Evolutionary conservation across 2,888 invertebrate species (phyloP).

Genomic region (Ophion ellenae): DNA sequence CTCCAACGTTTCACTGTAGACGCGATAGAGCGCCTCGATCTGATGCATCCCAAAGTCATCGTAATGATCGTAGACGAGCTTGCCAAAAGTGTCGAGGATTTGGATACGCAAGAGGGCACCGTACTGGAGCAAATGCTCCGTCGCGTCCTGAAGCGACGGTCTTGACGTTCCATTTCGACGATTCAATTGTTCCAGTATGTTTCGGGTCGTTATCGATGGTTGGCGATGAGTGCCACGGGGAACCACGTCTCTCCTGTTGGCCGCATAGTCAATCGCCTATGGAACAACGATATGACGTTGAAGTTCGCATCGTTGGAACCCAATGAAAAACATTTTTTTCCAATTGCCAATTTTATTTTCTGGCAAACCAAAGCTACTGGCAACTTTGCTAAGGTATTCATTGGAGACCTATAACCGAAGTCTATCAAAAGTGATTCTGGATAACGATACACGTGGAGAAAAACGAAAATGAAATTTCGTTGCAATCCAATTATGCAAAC

Average conservation of each 20-base stretch:
- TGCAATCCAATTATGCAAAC: no score
- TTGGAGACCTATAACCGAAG: no score
- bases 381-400: no score
- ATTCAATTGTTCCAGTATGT: constrained; percentile 53
- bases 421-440: no score
- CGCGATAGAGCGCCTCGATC: constrained; percentile 68
- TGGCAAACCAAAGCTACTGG: no score
- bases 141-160: constrained; percentile 68
- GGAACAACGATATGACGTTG: not conserved
- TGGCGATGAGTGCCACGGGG: constrained; percentile 22
- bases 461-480: no score
- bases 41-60: constrained; percentile 71
- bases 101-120: constrained; percentile 69
- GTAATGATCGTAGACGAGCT: constrained; percentile 73
- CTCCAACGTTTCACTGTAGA: constrained; percentile 70
- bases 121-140: constrained; percentile 70
- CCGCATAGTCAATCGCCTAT: constrained; percentile 62
- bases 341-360: no score
- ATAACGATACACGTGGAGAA: no score
- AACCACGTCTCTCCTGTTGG: constrained; percentile 50
- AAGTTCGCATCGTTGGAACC: not conserved
- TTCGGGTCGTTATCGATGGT: constrained; percentile 55
- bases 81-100: constrained; percentile 71
- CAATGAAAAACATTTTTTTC: no score
- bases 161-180: constrained; percentile 8